Evolutionary conservation across 2,797 vertebrate genomes (phyloP), one percentile per base, ranked within the genome.

Genomic region (Nothura maculosa): DNA sequence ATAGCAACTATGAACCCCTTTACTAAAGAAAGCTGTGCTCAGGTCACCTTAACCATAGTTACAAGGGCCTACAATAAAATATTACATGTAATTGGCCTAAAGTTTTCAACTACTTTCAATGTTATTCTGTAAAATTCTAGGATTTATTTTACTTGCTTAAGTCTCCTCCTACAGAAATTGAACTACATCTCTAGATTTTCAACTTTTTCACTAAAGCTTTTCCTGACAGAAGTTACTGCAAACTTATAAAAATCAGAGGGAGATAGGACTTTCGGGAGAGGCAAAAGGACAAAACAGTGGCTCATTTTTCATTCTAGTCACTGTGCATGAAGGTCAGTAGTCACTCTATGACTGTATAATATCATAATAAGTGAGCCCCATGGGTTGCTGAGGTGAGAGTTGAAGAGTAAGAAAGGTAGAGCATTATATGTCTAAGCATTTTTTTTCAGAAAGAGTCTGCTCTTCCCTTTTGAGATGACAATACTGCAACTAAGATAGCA

Each of bases 291-390:
- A 67, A 91, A 50, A 82, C 58, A 77, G 87, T 87, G 81, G 34
- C 74, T 77, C 77, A 88, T 95, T 94, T 81, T 95, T 91, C 62
- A 25, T 62, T 42, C 81, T 85, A 90, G 76, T 94, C 72, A 93
- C 62, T 75, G 43, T 60, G 28, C 19, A 70, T 84, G 77, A 94
- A 85, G 91, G 82, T 94, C 40, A 10, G 45, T 67, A 86, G 79
- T 60, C 60, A 92, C 43, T 81, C 43, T 87, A 34, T 11, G 12
- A 38, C 12, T 70, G 20, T 10, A 70, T 40, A 52, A 20, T 52
- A 27, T 48, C 70, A 93, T 74, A 95, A 67, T 87, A 60, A 82
- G 70, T 63, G 61, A 95, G 66, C 64, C 76, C 75, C 74, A 47
- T 54, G 61, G 47, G 58, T 58, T 82, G 63, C 8, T 80, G 84